Conservation (phyloP, 2,888 invertebrate species). For the Xylophagus ater region DNA sequence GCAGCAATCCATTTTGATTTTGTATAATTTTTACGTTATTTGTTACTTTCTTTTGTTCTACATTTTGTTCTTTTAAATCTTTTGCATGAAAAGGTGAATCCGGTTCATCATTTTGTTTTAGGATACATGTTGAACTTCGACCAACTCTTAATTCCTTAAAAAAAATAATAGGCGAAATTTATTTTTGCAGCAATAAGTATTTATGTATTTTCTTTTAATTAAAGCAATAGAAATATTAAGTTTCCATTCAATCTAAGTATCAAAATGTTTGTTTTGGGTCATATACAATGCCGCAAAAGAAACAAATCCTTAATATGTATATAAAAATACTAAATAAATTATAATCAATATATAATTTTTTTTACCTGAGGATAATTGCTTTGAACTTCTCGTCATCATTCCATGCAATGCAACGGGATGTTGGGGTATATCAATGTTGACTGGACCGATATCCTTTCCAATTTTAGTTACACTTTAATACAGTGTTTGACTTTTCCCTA, state of each 20-base stretch:
- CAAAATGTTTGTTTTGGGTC: too few species aligned
- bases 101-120: conserved; percentile 51
- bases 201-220: too few species aligned
- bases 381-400: conserved; percentile 92
- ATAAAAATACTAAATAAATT: conserved; percentile 1
- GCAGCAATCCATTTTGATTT: conserved; percentile 50
- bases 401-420: conserved; percentile 96
- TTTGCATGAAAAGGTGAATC: conserved; percentile 40
- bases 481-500: conserved; percentile 84
- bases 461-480: conserved; percentile 74
- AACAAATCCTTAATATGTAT: not conserved
- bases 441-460: conserved; percentile 72
- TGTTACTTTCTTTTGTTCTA: conserved; percentile 26
- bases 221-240: too few species aligned
- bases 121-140: conserved; percentile 63
- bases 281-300: too few species aligned
- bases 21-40: conserved; percentile 25
- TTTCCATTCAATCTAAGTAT: too few species aligned
- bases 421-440: conserved; percentile 92
- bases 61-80: conserved; percentile 27
- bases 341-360: not conserved
- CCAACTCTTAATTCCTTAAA: conserved; percentile 66
- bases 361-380: conserved; percentile 71
- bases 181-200: not conserved
- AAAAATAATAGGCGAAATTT: not conserved